phyloP scores from a whole-genome alignment of 2,797 vertebrate genomes.

The Sebastolobus alascanus region DNA sequence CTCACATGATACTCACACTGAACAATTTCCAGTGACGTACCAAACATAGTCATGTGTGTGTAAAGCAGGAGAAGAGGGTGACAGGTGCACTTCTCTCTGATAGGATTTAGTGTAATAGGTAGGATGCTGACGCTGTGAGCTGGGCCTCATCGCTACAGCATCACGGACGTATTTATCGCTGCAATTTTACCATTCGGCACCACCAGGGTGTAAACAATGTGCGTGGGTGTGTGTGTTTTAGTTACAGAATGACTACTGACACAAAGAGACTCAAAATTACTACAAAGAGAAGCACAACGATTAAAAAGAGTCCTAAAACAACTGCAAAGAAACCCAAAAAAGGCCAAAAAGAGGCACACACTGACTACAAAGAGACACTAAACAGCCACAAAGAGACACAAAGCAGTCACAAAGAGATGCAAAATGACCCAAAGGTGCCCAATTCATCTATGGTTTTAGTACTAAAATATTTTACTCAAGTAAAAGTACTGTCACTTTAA shows the following conservation, averaged over 20 bases:
- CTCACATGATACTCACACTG: slow-evolving; percentile 8
- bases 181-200: slow-evolving; percentile 2
- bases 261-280: background rate
- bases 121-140: background rate
- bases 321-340: background rate
- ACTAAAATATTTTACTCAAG: no score
- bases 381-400: background rate
- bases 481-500: no score
- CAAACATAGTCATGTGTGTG: background rate
- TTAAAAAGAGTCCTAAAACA: background rate
- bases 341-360: background rate
- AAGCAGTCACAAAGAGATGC: background rate
- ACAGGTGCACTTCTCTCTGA: background rate
- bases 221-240: background rate
- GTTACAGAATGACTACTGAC: background rate
- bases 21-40: slow-evolving; percentile 8
- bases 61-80: background rate
- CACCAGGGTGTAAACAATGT: slow-evolving; percentile 10
- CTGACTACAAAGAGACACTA: background rate
- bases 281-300: background rate
- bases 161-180: background rate
- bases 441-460: no score
- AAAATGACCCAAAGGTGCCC: background rate
- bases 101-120: slow-evolving; percentile 9
- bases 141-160: background rate